phyloP scores from a whole-genome alignment of 2,113 vertebrate species.

The Pampusana beccarii region DNA sequence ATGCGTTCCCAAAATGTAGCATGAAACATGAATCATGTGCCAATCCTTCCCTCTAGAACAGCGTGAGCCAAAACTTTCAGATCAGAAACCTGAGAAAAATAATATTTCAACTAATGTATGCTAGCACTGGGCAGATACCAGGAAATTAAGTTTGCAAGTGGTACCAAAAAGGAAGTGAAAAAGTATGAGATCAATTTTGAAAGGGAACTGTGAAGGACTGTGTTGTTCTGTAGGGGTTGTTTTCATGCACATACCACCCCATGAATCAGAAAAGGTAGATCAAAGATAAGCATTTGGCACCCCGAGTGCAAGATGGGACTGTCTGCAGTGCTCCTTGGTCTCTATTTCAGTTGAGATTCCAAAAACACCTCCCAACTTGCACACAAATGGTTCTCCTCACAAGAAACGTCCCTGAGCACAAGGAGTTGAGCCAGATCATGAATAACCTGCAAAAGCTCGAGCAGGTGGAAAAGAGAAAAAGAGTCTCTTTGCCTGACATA shows the following conservation, averaged over 20 bases:
- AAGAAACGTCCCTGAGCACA: background rate
- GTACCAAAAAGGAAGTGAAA: background rate
- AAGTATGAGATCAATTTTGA: background rate
- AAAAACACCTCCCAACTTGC: background rate
- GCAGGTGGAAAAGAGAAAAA: background rate
- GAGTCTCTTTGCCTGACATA: background rate
- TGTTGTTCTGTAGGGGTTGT: background rate
- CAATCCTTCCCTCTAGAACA: background rate
- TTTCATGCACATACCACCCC: background rate
- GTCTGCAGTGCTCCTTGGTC: background rate
- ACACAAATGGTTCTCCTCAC: background rate
- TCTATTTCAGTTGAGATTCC: background rate
- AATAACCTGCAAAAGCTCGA: background rate
- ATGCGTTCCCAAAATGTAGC: background rate
- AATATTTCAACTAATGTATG: background rate
- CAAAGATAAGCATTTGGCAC: background rate
- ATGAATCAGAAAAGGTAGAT: background rate
- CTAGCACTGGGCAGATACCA: background rate
- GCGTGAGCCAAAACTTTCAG: background rate
- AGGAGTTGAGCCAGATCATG: background rate
- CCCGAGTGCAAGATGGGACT: background rate
- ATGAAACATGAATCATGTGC: background rate
- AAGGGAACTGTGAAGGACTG: background rate
- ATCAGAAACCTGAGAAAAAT: background rate
- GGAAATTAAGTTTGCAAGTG: conserved; percentile 21